Percentiles rank a stretch among this genome's conserved stretches.
phyloP scores from a whole-genome alignment of 1,140 invertebrate species.

The Solenopsis fugax region DNA sequence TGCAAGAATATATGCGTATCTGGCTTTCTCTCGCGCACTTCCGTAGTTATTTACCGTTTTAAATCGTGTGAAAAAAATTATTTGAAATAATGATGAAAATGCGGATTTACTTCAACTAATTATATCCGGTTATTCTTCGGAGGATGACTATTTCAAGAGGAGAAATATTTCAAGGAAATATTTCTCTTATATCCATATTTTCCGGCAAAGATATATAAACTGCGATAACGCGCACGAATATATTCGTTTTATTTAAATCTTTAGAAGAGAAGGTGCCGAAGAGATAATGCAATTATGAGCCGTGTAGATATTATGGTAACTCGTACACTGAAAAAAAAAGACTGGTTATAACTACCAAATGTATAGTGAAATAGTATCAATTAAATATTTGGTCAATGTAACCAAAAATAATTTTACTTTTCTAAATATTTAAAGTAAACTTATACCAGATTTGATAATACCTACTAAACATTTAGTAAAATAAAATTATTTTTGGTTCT shows the following conservation, averaged over 20 bases:
- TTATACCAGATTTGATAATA: too few relatives aligned
- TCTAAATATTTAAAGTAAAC: too few relatives aligned
- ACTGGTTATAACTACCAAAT: too few relatives aligned
- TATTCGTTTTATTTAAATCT: not conserved
- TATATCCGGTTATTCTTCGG: conserved; percentile 8
- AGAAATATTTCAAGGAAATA: not conserved
- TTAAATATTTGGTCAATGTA: too few relatives aligned
- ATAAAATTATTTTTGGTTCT: too few relatives aligned
- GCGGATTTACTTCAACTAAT: not conserved
- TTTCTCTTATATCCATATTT: not conserved
- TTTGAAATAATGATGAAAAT: conserved; percentile 22
- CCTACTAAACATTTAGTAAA: too few relatives aligned
- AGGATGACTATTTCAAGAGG: not conserved
- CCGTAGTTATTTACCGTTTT: conserved; percentile 11
- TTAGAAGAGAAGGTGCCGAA: too few relatives aligned
- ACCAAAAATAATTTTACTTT: too few relatives aligned
- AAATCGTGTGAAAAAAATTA: conserved; percentile 22
- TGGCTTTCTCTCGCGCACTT: conserved; percentile 12
- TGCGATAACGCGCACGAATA: not conserved
- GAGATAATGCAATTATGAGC: too few relatives aligned
- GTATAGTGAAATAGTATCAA: too few relatives aligned
- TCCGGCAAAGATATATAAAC: not conserved
- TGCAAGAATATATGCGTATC: conserved; percentile 14
- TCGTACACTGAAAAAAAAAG: too few relatives aligned
- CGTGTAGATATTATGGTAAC: too few relatives aligned